These are phyloP conservation scores for Anguilla megastoma DNA, from an alignment of 2,797 vertebrate genomes.

Conservation along the genomic window DNA sequence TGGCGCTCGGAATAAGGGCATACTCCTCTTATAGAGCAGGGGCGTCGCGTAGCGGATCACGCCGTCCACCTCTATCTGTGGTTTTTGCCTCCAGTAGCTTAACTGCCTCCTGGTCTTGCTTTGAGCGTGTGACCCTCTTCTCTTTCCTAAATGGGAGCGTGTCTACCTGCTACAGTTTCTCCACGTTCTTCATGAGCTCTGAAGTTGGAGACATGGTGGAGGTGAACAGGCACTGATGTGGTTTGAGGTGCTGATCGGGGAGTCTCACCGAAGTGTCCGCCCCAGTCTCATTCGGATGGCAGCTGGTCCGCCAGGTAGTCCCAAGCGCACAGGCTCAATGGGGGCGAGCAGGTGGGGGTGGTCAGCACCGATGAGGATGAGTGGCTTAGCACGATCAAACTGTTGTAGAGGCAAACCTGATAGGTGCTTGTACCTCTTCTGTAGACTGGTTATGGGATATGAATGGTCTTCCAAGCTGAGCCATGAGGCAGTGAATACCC, in stretches of 20 bases:
- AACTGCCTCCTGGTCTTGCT: background rate
- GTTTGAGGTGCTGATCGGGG: rapidly evolving
- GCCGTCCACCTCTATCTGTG: background rate
- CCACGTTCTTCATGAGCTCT: background rate
- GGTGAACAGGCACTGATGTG: background rate
- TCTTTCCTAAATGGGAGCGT: background rate
- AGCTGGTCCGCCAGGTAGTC: background rate
- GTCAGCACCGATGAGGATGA: background rate
- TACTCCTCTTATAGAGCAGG: background rate
- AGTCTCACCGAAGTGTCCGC: background rate
- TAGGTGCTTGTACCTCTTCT: background rate
- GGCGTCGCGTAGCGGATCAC: background rate
- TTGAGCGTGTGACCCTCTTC: background rate
- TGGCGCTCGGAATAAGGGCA: background rate
- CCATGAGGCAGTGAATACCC: background rate
- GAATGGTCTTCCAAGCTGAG: background rate
- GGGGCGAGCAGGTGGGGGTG: background rate
- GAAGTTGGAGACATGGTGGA: background rate
- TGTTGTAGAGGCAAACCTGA: background rate
- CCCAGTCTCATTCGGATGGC: background rate
- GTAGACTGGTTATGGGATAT: background rate
- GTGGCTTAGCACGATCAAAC: background rate
- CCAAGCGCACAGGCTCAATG: background rate
- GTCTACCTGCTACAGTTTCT: background rate
- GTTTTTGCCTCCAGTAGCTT: background rate